Base-by-base conservation (phyloP, 1,140 invertebrate species). In the Forficula auricularia region DNA sequence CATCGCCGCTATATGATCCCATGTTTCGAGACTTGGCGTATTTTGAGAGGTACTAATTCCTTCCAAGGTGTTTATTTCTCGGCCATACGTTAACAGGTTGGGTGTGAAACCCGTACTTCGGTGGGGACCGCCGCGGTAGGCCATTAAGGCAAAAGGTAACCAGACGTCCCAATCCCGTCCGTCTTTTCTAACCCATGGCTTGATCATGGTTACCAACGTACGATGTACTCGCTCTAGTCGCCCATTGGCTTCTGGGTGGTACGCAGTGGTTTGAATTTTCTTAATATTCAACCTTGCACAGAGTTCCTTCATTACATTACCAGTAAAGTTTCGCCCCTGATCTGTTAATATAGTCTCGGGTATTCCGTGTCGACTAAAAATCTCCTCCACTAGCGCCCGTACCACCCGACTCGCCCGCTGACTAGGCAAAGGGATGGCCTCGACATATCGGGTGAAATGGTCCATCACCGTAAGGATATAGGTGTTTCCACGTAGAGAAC, bases 381-480 rank as follows among this genome's bases (percentile, higher is more conserved):
- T 48, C 19, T 55, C 2, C 36, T 49, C 47, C 1, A 55, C 37
- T 12, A 57, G 51, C 16, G 33, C 38, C 15, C 43, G 38, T 3
- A 52, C 50, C 12, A 58, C 41, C 9, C 49, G 53, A 33, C 40
- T 34, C 12, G 54, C 43, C 40, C 50, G 46, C 15, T 52, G 43
- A 47, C 55, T 49, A 0, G 38, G 47, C 14, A 58, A 6, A 3
- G 54, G 38, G 2, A 42, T 20, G 0, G 51, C 50, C 6, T 43
- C 18, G 1, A 40, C 43, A 35, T 49, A 59, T 49, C 57, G 58
- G 0, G 54, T 51, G 13, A 61, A 34, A 15, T 52, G 38, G 39
- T 56, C 53, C 40, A 57, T 52, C 20, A 54, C 36, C 1, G 56
- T 56, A 2, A 60, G 20, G 19, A 59, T 50, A 44, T 48, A 57